Percentiles rank a stretch among this genome's conserved stretches.
Evolutionary conservation across 2,888 invertebrate genomes (phyloP).

Genomic region (Zygogramma bicolorata): DNA sequence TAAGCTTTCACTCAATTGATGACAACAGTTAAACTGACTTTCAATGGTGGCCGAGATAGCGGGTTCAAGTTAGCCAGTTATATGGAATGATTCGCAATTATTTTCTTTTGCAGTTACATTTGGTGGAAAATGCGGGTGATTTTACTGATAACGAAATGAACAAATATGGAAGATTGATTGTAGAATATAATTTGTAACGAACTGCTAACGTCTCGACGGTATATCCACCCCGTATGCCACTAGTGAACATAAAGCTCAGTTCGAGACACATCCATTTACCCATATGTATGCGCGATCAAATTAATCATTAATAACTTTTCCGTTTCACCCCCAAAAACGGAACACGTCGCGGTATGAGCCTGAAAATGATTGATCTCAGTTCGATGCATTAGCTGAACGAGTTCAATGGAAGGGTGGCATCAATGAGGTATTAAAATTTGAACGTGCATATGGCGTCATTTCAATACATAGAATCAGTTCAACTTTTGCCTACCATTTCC

Average conservation of each 20-base stretch:
- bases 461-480: not conserved
- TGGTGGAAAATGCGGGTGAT: too few relatives aligned
- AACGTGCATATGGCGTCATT: not conserved
- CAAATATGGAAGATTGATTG: not conserved
- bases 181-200: not conserved
- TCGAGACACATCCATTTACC: not conserved
- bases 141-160: too few relatives aligned
- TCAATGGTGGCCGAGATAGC: too few relatives aligned
- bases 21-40: too few relatives aligned
- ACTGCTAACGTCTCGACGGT: not conserved
- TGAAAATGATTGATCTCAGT: constrained; percentile 2
- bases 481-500: not conserved
- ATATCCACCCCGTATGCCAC: not conserved
- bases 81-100: too few relatives aligned
- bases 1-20: too few relatives aligned
- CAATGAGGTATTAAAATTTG: not conserved
- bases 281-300: not conserved
- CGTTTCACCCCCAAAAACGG: not conserved
- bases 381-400: constrained; percentile 10
- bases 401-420: not conserved
- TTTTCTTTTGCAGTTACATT: too few relatives aligned
- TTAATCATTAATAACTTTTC: constrained; percentile 9
- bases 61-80: too few relatives aligned
- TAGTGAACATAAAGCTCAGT: not conserved
- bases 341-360: not conserved